Evolutionary conservation across 2,888 invertebrate genomes (phyloP), one percentile per base, ranked within the genome.

Genomic region (Scrobipalpa costella): DNA sequence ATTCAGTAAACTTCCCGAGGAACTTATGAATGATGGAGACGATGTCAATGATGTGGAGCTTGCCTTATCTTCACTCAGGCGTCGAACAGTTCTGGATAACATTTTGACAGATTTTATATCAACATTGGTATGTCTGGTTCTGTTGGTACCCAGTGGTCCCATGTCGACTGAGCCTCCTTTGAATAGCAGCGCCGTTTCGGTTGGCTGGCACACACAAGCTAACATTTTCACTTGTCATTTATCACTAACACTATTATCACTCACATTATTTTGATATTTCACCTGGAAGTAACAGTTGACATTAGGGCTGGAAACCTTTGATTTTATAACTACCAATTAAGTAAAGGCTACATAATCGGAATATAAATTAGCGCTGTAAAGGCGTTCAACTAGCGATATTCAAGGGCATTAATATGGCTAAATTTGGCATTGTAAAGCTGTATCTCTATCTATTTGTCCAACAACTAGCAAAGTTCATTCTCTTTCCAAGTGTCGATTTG

Each of bases 151-250:
- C 74, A 93, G 81, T 85, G 93, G 88, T 78, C 92, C 90, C 93
- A 92, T 88, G 79, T 92, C 78, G 79, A 92, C 78, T 75, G 89
- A 86, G 75, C 91, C 90, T 79, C 92, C 92, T 83, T 89, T 90
- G 78, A 90, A 92, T 66, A 92, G 80, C 75, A 92, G 78, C 63
- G 90, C 90, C 69, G 93, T 92, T 76, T 94, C 93, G 71, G 92
- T 88, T 67, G 94, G 94, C 80, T 94, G 94, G 82, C 94, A 94
- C 72, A 94, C 94, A 88, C 94, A 94, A 77, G 94, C 94, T 89
- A 94, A 88, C 94, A 94, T 94, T 85, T 88, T 92, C 72, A 82
- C 78, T 66, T 66, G 73, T 83, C 86, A 84, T 82, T 73, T 70
- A 76, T 65, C 65, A 68, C 69, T 74, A 63, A 47, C 21, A 55